phyloP scores from a whole-genome alignment of 2,113 vertebrate genomes.

The Sminthopsis crassicaudata region DNA sequence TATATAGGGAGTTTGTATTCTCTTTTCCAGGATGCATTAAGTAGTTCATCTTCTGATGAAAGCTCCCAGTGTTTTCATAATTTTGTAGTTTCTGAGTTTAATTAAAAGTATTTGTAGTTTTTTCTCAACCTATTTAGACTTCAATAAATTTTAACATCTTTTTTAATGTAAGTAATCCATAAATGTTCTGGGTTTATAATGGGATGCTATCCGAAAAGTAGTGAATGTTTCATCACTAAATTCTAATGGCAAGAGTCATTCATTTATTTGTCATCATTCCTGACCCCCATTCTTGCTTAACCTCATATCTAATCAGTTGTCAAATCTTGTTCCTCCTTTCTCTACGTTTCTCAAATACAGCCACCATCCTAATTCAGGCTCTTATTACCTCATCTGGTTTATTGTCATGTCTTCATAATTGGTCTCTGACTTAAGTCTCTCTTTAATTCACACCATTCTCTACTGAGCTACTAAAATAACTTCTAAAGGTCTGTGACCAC shows the following conservation, averaged over 20 bases:
- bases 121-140: not conserved
- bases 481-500: not conserved
- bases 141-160: not conserved
- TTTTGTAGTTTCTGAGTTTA: not conserved
- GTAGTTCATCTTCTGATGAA: not conserved
- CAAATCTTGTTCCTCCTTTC: not conserved
- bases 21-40: too few relatives aligned
- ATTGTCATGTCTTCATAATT: not conserved
- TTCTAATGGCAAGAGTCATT: not conserved
- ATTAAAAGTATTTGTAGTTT: not conserved
- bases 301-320: not conserved
- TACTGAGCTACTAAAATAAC: not conserved
- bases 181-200: not conserved
- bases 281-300: not conserved
- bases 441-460: not conserved
- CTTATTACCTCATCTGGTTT: not conserved
- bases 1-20: not conserved
- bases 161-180: not conserved
- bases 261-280: not conserved
- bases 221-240: not conserved
- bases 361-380: not conserved
- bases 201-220: not conserved
- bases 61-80: not conserved
- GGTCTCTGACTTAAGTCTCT: not conserved
- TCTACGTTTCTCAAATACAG: not conserved